Conservation (phyloP, 2,888 invertebrate genomes). For the Erynnis tages region DNA sequence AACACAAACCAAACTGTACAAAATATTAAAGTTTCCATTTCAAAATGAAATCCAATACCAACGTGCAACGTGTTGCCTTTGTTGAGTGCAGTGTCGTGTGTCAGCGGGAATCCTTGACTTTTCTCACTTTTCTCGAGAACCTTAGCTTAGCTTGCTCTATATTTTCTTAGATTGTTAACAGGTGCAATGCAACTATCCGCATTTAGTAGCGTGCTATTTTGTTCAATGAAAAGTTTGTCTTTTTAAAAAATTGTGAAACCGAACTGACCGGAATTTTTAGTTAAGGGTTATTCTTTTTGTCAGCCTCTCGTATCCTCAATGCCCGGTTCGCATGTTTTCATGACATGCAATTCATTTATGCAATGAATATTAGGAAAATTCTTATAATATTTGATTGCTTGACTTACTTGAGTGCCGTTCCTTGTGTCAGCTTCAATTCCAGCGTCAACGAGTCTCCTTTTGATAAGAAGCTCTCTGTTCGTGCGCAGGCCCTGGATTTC, state of each 20-base stretch:
- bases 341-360: too few relatives aligned
- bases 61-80: not conserved
- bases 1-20: too few relatives aligned
- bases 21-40: not conserved
- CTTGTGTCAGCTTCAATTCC: slow-evolving; percentile 89
- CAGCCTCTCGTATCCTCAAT: too few relatives aligned
- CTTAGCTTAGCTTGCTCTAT: slow-evolving; percentile 13
- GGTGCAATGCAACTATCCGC: not conserved
- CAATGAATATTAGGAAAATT: too few relatives aligned
- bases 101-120: slow-evolving; percentile 1
- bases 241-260: too few relatives aligned
- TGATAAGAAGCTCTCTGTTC: slow-evolving; percentile 91
- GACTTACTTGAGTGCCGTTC: slow-evolving; percentile 90
- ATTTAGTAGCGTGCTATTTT: too few relatives aligned
- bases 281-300: too few relatives aligned
- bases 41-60: not conserved
- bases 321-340: too few relatives aligned
- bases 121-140: not conserved
- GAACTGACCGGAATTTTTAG: too few relatives aligned
- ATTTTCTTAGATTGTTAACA: not conserved
- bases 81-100: slow-evolving; percentile 8
- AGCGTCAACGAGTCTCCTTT: slow-evolving; percentile 90
- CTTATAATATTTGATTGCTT: not conserved
- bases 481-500: slow-evolving; percentile 87
- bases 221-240: too few relatives aligned